These are phyloP conservation scores for Cepaea hortensis DNA, from an alignment of 2,888 invertebrate genomes.

Conservation along the genomic window DNA sequence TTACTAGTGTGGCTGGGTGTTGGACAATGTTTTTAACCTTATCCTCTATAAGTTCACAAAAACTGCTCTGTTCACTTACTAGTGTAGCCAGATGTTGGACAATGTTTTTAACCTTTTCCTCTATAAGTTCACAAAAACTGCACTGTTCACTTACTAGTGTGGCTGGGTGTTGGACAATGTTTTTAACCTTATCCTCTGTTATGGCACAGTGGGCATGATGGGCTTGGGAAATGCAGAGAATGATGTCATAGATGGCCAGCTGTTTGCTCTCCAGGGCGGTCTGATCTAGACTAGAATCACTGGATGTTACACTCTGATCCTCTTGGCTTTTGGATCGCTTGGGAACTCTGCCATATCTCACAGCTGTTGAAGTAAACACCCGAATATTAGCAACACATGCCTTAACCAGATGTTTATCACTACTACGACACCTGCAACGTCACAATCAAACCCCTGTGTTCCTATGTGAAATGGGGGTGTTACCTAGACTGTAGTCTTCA, in stretches of 20 bases:
- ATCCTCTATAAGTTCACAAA: constrained; percentile 93
- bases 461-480: too few species aligned
- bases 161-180: constrained; percentile 84
- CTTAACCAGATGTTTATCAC: too few species aligned
- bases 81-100: constrained; percentile 84
- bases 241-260: constrained; percentile 86
- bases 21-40: constrained; percentile 83
- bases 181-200: constrained; percentile 88
- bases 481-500: too few species aligned
- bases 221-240: constrained; percentile 86
- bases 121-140: constrained; percentile 68
- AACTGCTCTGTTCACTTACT: constrained; percentile 74
- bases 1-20: constrained; percentile 83
- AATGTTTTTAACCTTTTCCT: constrained; percentile 86
- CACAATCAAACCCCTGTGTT: too few species aligned
- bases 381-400: constrained; percentile 23
- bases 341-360: constrained; percentile 96
- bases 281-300: constrained; percentile 67
- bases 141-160: constrained; percentile 78
- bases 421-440: too few species aligned
- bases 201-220: constrained; percentile 92
- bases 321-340: constrained; percentile 91
- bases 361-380: constrained; percentile 78
- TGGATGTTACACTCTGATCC: constrained; percentile 74
- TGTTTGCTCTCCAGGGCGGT: constrained; percentile 76